Evolutionary conservation across 2,797 vertebrate species (phyloP).

Genomic region (Periparus ater): DNA sequence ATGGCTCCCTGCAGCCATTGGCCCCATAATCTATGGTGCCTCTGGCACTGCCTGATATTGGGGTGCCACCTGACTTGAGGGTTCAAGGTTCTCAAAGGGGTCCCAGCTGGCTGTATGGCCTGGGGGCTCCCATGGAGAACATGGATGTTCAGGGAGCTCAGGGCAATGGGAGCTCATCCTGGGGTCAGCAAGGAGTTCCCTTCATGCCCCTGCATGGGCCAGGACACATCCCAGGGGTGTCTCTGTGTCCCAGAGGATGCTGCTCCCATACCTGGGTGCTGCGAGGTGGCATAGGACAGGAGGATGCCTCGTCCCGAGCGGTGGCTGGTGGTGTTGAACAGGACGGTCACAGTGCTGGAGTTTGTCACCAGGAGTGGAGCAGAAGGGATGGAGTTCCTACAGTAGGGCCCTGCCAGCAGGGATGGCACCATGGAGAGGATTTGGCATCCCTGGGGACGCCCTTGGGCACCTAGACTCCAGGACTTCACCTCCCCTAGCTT

Average conservation of each 20-base stretch:
- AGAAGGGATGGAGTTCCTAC: conserved; percentile 71
- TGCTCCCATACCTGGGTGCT: conserved; percentile 74
- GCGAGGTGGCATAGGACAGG: conserved; percentile 83
- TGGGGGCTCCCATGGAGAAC: not conserved
- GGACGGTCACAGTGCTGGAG: conserved; percentile 78
- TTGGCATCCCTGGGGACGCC: not conserved
- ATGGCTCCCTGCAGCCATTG: not conserved
- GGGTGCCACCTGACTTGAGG: not conserved
- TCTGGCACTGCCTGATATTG: not conserved
- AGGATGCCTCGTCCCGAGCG: conserved; percentile 87
- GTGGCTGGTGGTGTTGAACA: conserved; percentile 83
- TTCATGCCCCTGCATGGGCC: not conserved
- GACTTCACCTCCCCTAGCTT: not conserved
- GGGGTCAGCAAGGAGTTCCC: not conserved
- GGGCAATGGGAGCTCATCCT: not conserved
- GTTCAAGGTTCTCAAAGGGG: not conserved
- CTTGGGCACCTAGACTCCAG: fast-evolving
- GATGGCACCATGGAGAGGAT: not conserved
- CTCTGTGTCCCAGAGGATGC: not conserved
- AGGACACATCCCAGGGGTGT: not conserved
- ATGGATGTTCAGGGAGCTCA: not conserved
- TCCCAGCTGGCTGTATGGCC: not conserved
- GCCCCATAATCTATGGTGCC: not conserved
- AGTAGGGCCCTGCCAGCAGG: conserved; percentile 80
- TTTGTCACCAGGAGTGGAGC: conserved; percentile 73